Base-by-base conservation (phyloP, 2,888 invertebrate genomes). In the Linnaemya tessellans region DNA sequence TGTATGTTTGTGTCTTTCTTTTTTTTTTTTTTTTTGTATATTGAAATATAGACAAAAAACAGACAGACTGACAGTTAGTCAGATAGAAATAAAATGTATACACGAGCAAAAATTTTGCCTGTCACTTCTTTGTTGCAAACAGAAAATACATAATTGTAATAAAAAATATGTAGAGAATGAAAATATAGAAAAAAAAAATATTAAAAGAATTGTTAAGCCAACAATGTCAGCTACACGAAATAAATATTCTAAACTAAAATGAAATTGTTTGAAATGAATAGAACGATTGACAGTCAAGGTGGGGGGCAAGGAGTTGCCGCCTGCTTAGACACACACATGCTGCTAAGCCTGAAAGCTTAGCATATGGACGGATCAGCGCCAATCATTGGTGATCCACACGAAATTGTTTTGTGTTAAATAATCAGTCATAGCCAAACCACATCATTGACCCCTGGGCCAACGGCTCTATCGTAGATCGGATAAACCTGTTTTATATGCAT, bases 51-150 rank as follows among this genome's bases (percentile, higher is more conserved):
- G 54, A 58, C 38, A 46, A 56, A 41, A 35, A 64, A 46, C 25
- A 58, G 7, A 74, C 49, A 64, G n/a, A 62, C 49, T 38, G 58
- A 51, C 67, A 67, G 18, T 67, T 30, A 46, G 7, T 35, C 22
- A 67, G 38, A 49, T 54, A 49, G 18, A 46, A 51, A 35, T 58
- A 20, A 65, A 30, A 75, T 58, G 35, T 25, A 25, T 2, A 56
- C 49, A 68, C 38, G 46, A 58, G 77, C 38, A 58, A 54, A 46
- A 51, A 41, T 25, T 49, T 78, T 60, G n/a, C 22, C 35, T 49
- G 51, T 56, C 25, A 64, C 13, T 41, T 11, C 41, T 41, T 51
- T 41, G 54, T 77, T 46, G 46, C 43, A 75, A 62, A 22, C 35
- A 35, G 18, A 46, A 30, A 30, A 30, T 3, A 60, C 0, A 67